Percentiles rank a stretch among this genome's conserved stretches.
These are phyloP conservation scores for Mola mola DNA, from an alignment of 2,113 vertebrate genomes.

Conservation along the genomic window DNA sequence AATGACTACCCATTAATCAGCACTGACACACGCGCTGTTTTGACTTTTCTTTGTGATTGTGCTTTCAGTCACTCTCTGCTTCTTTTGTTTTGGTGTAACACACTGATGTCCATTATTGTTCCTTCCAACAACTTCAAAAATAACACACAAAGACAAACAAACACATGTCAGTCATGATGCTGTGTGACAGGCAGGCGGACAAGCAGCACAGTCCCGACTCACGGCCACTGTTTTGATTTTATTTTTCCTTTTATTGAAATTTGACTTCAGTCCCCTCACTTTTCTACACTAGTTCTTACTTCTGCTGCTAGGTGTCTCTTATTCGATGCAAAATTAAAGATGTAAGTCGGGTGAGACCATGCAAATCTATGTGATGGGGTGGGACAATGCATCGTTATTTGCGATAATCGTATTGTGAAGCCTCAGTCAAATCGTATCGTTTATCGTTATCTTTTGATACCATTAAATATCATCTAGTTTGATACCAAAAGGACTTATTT, in stretches of 20 bases:
- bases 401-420: too few relatives aligned
- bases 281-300: too few relatives aligned
- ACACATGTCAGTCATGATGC: constrained; percentile 27
- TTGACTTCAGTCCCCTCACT: too few relatives aligned
- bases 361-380: too few relatives aligned
- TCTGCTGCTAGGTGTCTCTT: too few relatives aligned
- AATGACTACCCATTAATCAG: constrained; percentile 28
- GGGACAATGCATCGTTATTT: too few relatives aligned
- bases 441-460: too few relatives aligned
- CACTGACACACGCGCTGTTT: constrained; percentile 13
- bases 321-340: constrained; percentile 1
- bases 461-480: too few relatives aligned
- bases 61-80: constrained; percentile 13
- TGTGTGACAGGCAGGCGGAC: constrained; percentile 26
- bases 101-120: constrained; percentile 26
- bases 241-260: constrained; percentile 7
- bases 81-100: constrained; percentile 40
- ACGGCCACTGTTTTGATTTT: background rate
- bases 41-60: constrained; percentile 20
- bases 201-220: background rate
- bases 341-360: too few relatives aligned
- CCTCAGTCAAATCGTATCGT: too few relatives aligned
- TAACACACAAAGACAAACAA: constrained; percentile 10
- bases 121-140: constrained; percentile 38
- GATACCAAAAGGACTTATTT: too few relatives aligned